These are phyloP conservation scores for Brachirus orientalis DNA, from an alignment of 2,113 vertebrate species.

Conservation along the genomic window DNA sequence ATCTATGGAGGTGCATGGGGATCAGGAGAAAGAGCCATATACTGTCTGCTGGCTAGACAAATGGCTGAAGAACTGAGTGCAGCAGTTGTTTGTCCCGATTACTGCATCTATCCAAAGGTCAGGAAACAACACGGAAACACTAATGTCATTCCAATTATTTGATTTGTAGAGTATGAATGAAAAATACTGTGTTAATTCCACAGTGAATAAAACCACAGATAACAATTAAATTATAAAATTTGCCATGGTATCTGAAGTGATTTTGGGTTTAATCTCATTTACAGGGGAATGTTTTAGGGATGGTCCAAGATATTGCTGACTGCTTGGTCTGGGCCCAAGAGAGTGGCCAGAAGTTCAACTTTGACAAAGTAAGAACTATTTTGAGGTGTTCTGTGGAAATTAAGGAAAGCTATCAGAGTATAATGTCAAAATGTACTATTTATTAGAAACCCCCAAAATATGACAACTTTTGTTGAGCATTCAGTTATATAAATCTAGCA, in stretches of 20 bases:
- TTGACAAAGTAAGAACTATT: conserved; percentile 74
- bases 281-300: conserved; percentile 79
- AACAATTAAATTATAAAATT: not conserved
- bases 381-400: not conserved
- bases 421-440: not conserved
- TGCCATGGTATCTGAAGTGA: conserved; percentile 14
- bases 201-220: rapidly evolving
- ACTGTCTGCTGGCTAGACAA: conserved; percentile 79
- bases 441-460: too few relatives aligned
- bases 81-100: conserved; percentile 82
- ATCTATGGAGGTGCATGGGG: conserved; percentile 82
- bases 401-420: not conserved
- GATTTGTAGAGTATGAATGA: not conserved
- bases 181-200: not conserved
- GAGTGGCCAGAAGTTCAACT: conserved; percentile 67
- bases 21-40: conserved; percentile 76
- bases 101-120: conserved; percentile 81
- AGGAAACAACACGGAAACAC: not conserved
- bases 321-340: conserved; percentile 78
- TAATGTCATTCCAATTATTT: not conserved
- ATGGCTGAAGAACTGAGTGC: conserved; percentile 77
- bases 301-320: conserved; percentile 81
- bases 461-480: too few relatives aligned
- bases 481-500: too few relatives aligned
- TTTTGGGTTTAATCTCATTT: conserved; percentile 15